Percentiles rank a stretch among this genome's conserved stretches.
phyloP scores from a whole-genome alignment of 2,888 invertebrate genomes.

The Andrena bicolor region DNA sequence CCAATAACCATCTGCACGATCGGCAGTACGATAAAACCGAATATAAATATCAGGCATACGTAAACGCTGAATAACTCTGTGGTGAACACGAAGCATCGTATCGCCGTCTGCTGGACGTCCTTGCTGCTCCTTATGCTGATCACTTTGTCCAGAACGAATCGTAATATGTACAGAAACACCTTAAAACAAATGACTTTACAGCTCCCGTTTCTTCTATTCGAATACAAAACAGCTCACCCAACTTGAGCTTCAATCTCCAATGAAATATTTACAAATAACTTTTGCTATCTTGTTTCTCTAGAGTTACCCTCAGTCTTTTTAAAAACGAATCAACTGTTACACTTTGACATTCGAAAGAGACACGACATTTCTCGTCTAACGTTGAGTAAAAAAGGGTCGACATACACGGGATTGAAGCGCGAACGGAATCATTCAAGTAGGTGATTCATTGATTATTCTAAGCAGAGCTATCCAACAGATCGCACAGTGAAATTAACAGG shows the following conservation, averaged over 20 bases:
- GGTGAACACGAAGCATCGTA: slow-evolving; percentile 76
- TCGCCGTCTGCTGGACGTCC: slow-evolving; percentile 72
- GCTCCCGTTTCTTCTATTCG: background rate
- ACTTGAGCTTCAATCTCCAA: background rate
- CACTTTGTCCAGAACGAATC: slow-evolving; percentile 79
- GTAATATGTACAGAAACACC: slow-evolving; percentile 77
- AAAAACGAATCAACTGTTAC: background rate
- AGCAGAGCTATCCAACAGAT: background rate
- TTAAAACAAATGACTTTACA: slow-evolving; percentile 46
- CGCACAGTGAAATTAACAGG: background rate
- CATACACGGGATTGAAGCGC: background rate
- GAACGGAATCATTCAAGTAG: background rate
- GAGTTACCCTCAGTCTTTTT: background rate
- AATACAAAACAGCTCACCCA: background rate
- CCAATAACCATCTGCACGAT: slow-evolving; percentile 75
- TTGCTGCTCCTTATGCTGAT: slow-evolving; percentile 76
- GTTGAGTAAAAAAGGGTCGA: background rate
- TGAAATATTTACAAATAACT: background rate
- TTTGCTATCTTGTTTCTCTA: background rate
- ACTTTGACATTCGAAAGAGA: no score
- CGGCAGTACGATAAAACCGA: slow-evolving; percentile 80
- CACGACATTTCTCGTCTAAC: no score
- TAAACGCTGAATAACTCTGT: slow-evolving; percentile 78
- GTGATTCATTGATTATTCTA: background rate
- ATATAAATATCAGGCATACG: slow-evolving; percentile 78